phyloP scores from a whole-genome alignment of 2,888 invertebrate genomes.

The Clanis bilineata region DNA sequence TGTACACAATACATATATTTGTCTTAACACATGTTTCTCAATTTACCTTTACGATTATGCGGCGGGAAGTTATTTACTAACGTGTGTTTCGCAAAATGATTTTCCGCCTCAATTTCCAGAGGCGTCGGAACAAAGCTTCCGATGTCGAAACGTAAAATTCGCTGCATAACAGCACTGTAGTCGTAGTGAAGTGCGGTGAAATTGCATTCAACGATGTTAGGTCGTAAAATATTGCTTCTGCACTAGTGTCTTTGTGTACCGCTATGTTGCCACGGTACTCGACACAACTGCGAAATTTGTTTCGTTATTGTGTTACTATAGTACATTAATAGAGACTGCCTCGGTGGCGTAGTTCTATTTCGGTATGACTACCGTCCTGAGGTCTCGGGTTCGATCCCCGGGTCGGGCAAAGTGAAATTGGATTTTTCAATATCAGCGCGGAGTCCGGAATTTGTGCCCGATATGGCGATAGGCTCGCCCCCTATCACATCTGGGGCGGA shows the following conservation, averaged over 20 bases:
- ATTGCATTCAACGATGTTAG: not conserved
- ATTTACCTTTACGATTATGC: not conserved
- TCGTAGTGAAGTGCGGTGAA: not conserved
- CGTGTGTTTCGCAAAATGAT: conserved; percentile 2
- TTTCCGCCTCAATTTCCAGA: conserved; percentile 3
- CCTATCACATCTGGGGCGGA: too few species aligned
- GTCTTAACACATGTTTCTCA: not conserved
- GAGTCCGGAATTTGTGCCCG: too few species aligned
- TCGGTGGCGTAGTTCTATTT: too few species aligned
- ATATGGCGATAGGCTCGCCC: too few species aligned
- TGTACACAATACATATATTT: not conserved
- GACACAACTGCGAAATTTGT: too few species aligned
- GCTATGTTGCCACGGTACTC: too few species aligned
- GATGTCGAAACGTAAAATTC: not conserved
- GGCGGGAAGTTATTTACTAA: conserved; percentile 4
- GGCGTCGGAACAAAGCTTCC: not conserved
- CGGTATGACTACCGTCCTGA: too few species aligned
- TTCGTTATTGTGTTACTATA: too few species aligned
- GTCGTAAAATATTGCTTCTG: not conserved
- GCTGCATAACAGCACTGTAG: not conserved
- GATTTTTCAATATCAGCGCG: too few species aligned
- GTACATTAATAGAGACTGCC: too few species aligned
- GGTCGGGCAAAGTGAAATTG: too few species aligned
- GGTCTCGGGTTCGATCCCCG: too few species aligned
- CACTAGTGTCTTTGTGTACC: not conserved